Conservation (phyloP, 2,888 invertebrate species). For the Sarcophaga caerulescens region DNA sequence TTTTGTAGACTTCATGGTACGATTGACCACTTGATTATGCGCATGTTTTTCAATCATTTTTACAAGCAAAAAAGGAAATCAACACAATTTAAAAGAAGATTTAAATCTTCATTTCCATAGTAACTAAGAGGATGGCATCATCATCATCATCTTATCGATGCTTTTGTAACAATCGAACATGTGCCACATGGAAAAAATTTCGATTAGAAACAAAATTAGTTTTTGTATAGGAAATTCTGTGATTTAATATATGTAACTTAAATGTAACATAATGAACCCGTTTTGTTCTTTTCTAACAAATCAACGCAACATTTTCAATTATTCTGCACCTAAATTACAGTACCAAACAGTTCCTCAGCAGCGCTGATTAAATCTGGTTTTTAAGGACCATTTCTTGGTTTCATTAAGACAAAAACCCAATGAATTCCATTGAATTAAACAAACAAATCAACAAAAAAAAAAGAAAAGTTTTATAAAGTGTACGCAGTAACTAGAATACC, state of each 20-base stretch:
- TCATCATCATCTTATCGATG: background rate
- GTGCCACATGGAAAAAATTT: background rate
- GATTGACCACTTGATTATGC: slow-evolving; percentile 54
- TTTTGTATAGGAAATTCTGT: no score
- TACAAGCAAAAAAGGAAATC: slow-evolving; percentile 9
- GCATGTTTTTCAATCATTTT: slow-evolving; percentile 12
- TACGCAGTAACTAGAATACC: slow-evolving; percentile 63
- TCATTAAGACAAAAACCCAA: slow-evolving; percentile 16
- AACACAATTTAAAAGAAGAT: background rate
- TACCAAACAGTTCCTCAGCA: background rate
- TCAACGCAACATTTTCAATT: background rate
- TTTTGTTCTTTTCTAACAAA: background rate
- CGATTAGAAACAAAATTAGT: background rate
- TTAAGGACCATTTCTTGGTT: slow-evolving; percentile 14
- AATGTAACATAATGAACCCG: no score
- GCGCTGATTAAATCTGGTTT: background rate
- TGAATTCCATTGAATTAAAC: slow-evolving; percentile 20
- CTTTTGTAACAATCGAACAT: background rate
- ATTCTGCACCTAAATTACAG: background rate
- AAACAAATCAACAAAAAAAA: background rate
- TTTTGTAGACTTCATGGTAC: slow-evolving; percentile 53
- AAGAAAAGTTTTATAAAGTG: slow-evolving; percentile 25
- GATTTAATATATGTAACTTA: no score
- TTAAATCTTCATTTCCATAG: background rate
- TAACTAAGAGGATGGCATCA: no score